These are phyloP conservation scores for Fragum sueziense DNA, from an alignment of 2,888 invertebrate species.

Conservation along the genomic window DNA sequence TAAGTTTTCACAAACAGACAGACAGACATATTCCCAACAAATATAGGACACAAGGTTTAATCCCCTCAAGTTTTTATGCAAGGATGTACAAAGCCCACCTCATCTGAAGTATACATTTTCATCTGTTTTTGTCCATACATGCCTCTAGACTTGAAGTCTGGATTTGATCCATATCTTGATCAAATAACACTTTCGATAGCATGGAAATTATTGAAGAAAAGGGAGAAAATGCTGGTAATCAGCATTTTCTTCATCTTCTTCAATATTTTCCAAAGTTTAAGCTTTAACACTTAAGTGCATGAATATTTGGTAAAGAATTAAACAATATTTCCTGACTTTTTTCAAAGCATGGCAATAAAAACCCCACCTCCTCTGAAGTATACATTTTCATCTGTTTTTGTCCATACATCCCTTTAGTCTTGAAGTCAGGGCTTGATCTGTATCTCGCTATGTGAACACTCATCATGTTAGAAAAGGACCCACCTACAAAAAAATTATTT, in stretches of 20 bases:
- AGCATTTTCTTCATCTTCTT: neutral
- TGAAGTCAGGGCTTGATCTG: conserved; percentile 88
- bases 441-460: conserved; percentile 94
- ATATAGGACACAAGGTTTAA: too few species aligned
- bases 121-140: conserved; percentile 88
- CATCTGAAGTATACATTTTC: conserved; percentile 92
- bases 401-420: conserved; percentile 89
- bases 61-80: too few species aligned
- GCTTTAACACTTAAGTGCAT: neutral
- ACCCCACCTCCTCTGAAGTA: conserved; percentile 91
- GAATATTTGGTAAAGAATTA: neutral
- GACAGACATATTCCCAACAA: too few species aligned
- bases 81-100: too few species aligned
- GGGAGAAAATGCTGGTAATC: neutral
- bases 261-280: neutral
- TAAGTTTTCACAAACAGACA: too few species aligned
- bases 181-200: too few species aligned
- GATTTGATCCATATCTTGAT: conserved; percentile 88
- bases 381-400: conserved; percentile 90
- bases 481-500: neutral
- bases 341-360: too few species aligned
- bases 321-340: too few species aligned
- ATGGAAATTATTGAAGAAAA: neutral
- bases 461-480: conserved; percentile 93
- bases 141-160: conserved; percentile 90